phyloP scores from a whole-genome alignment of 1,140 invertebrate genomes.

The Lepidurus arcticus region DNA sequence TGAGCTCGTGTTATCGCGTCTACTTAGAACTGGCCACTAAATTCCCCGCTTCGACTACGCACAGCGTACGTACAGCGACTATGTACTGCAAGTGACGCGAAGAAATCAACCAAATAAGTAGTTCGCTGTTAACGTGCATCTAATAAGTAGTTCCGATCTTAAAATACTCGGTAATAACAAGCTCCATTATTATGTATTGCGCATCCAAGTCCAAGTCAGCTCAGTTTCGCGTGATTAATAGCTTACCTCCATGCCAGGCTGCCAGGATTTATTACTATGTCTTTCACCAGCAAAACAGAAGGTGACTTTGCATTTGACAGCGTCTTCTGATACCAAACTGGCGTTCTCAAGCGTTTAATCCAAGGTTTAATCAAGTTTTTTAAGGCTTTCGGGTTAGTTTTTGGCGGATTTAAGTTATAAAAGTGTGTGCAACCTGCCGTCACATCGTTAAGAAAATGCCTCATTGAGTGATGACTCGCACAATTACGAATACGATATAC shows the following conservation, averaged over 20 bases:
- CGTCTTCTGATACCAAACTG: background rate
- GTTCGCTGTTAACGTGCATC: background rate
- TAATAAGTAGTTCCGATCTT: background rate
- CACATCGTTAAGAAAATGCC: slow-evolving; percentile 15
- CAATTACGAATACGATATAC: background rate
- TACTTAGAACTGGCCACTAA: background rate
- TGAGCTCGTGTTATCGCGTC: background rate
- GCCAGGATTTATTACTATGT: background rate
- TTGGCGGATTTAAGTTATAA: no score
- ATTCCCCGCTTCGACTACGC: background rate
- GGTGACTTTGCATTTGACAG: background rate
- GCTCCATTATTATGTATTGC: background rate
- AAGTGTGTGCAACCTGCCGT: background rate
- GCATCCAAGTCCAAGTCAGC: background rate
- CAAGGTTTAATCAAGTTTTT: no score
- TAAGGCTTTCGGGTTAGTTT: no score
- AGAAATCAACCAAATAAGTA: slow-evolving; percentile 23
- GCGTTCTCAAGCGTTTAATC: no score
- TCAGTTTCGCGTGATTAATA: background rate
- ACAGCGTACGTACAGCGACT: no score
- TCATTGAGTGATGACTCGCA: background rate
- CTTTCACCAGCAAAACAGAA: background rate
- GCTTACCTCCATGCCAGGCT: background rate
- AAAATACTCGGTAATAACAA: background rate
- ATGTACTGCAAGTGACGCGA: no score